Percentiles rank a stretch among this genome's conserved stretches.
These are phyloP conservation scores for Melanotaenia trifasciata DNA, from an alignment of 2,797 vertebrate genomes.

Conservation along the genomic window DNA sequence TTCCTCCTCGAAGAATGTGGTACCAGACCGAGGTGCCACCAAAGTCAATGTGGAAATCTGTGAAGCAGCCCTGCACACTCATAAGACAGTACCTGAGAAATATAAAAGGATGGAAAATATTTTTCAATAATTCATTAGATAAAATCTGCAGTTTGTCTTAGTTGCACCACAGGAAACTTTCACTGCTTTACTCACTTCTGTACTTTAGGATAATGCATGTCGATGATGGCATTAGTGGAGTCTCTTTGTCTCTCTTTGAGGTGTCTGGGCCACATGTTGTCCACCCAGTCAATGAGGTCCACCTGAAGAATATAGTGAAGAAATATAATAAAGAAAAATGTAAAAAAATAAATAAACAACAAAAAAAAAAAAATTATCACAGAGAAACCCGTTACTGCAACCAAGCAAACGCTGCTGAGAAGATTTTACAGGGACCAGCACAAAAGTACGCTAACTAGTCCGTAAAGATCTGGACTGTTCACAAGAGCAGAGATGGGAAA, in stretches of 20 bases:
- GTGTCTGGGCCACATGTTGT: conserved; percentile 99
- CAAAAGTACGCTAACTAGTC: background rate
- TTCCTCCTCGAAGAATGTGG: conserved; percentile 95
- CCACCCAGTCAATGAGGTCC: conserved; percentile 98
- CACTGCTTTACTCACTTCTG: conserved; percentile 90
- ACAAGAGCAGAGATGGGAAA: background rate
- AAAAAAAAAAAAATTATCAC: background rate
- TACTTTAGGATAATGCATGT: conserved; percentile 99
- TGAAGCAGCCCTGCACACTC: conserved; percentile 98
- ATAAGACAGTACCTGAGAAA: conserved; percentile 93
- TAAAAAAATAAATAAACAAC: background rate
- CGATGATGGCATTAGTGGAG: conserved; percentile 95
- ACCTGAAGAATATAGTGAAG: conserved; percentile 80
- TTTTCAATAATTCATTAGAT: background rate
- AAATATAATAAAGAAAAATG: background rate
- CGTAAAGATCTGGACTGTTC: too few species aligned
- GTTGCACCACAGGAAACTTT: background rate
- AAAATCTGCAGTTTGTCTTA: background rate
- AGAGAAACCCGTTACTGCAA: background rate
- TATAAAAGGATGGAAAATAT: background rate
- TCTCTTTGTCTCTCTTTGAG: conserved; percentile 97
- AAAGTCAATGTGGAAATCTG: conserved; percentile 98
- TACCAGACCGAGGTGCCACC: conserved; percentile 99
- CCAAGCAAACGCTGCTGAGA: background rate
- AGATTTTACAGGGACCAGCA: background rate